Evolutionary conservation across 2,888 invertebrate species (phyloP).

Genomic region (Stenchaetothrips biformis): DNA sequence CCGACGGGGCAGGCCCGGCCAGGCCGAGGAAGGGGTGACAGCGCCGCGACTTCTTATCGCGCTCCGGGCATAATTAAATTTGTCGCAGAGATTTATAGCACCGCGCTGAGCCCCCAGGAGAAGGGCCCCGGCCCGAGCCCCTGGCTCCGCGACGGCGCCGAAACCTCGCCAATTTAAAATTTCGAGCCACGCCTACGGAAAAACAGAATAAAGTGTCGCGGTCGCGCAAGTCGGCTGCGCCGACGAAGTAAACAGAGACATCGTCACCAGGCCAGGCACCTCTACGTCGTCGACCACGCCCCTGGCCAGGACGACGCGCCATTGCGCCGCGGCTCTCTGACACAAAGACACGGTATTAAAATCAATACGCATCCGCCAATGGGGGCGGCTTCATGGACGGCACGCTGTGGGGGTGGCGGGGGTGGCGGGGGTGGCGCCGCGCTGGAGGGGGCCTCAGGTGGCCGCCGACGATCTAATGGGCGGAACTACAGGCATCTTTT

Average conservation of each 20-base stretch:
- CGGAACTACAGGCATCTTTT: constrained; percentile 22
- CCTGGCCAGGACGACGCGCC: too few relatives aligned
- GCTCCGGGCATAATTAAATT: constrained; percentile 57
- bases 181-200: too few relatives aligned
- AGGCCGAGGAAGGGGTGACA: neutral
- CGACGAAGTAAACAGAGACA: too few relatives aligned
- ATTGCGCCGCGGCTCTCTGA: too few relatives aligned
- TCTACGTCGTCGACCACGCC: too few relatives aligned
- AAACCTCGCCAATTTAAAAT: too few relatives aligned
- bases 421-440: neutral
- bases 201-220: too few relatives aligned
- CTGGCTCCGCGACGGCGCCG: too few relatives aligned
- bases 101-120: constrained; percentile 25
- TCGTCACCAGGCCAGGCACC: too few relatives aligned
- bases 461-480: constrained; percentile 3
- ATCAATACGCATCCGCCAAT: constrained; percentile 23
- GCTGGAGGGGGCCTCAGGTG: neutral
- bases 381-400: neutral
- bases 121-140: too few relatives aligned
- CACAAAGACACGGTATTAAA: neutral
- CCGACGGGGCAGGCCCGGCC: neutral
- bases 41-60: constrained; percentile 45
- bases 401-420: neutral
- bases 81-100: constrained; percentile 54
- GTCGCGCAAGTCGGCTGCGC: too few relatives aligned